A percentile compares a stretch with the other conserved stretches of the same genome.
Conservation (phyloP, 2,888 invertebrate species). For the Lochmaea capreae region DNA sequence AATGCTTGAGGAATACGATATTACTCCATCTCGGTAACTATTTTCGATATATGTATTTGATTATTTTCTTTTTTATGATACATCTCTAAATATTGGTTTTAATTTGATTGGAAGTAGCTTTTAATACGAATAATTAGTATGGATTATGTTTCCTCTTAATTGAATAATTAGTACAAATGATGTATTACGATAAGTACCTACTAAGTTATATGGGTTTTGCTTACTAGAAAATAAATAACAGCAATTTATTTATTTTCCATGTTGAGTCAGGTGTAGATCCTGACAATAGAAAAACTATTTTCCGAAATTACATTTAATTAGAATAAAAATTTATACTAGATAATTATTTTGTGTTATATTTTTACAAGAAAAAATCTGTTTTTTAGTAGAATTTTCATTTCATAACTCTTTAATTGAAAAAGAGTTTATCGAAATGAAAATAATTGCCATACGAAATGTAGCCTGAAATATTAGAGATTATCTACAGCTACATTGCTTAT, state of each 20-base stretch:
- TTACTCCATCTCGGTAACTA: no score
- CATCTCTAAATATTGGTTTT: background rate
- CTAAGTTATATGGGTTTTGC: conserved; percentile 1
- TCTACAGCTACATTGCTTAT: conserved; percentile 13
- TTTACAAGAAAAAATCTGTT: no score
- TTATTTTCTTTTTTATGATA: background rate
- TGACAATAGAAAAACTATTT: background rate
- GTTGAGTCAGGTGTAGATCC: background rate
- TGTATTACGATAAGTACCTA: background rate
- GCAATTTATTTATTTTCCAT: background rate
- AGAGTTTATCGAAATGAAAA: background rate
- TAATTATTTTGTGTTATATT: background rate
- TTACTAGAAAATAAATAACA: background rate
- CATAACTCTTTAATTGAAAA: background rate
- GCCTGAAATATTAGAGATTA: background rate
- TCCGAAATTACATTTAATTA: background rate
- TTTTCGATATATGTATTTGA: no score
- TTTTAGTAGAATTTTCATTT: background rate
- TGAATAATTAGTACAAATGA: background rate
- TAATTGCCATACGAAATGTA: background rate
- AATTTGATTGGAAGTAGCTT: no score
- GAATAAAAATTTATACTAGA: background rate
- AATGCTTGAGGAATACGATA: no score
- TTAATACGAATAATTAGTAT: no score
- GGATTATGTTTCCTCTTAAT: background rate